Base-by-base conservation (phyloP, 2,113 vertebrate genomes). In the Chelonoidis abingdonii region DNA sequence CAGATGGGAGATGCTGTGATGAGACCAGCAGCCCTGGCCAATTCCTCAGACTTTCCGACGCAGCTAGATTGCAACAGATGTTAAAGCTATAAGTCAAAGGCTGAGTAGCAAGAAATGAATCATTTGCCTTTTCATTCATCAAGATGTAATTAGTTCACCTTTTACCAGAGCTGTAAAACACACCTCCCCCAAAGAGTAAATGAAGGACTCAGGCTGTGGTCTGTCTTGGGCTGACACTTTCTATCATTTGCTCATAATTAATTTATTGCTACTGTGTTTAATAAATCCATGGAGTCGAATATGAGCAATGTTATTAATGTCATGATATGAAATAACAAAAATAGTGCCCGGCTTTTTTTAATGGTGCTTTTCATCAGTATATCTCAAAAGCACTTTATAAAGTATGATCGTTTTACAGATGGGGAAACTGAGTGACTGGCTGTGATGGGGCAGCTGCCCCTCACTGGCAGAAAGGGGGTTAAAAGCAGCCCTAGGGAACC, bases 41-140 rank as follows among this genome's bases (percentile, higher is more conserved):
- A 4, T 3, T 22, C 84, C 84, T 95, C 92, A 41, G 25, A 94
- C 27, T 89, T 97, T 95, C 93, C 93, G 93, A 84, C 78, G 83
- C 90, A 75, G 76, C 19, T 54, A 69, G 56, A 4, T 41, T 7
- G 56, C 90, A 94, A 87, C 97, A 98, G 93, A 93, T 94, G 96
- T 94, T 90, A 94, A 97, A 97, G 86, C 93, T 56, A 0, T 89
- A 94, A 93, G 88, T 50, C 0, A 8, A 83, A 91, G 59, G 59
- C 89, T 89, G 83, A 86, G 93, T 88, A 95, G 95, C 94, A 83
- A 95, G n/a, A n/a, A 95, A 92, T 97, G 94, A 96, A 87, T 97
- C 94, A 96, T 90, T 95, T 93, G 62, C 83, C 92, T 96, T 94
- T 92, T 93, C 93, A 86, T 92, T 94, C 92, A 94, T 89, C 92